Evolutionary conservation across 2,888 invertebrate species (phyloP).

Genomic region (Theodoxus fluviatilis): DNA sequence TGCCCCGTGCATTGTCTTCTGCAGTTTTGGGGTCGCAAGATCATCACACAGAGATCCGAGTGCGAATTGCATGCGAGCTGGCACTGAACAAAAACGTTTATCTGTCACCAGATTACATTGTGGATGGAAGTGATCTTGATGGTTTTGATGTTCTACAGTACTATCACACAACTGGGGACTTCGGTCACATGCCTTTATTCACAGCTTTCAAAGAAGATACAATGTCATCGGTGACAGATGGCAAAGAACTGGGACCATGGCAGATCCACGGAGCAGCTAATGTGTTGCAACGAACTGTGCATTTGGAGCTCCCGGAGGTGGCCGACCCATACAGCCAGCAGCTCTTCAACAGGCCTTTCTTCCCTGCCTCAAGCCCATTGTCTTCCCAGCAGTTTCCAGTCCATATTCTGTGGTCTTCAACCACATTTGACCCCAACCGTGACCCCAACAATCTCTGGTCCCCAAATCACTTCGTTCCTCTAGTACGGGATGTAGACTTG

Average conservation of each 20-base stretch:
- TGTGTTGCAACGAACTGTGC: background rate
- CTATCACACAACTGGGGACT: too few relatives aligned
- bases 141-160: too few relatives aligned
- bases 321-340: background rate
- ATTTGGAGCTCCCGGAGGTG: background rate
- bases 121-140: too few relatives aligned
- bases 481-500: background rate
- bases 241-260: background rate
- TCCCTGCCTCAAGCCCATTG: background rate
- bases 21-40: background rate
- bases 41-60: background rate
- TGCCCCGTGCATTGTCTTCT: background rate
- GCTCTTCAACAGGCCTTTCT: background rate
- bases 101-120: too few relatives aligned
- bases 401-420: background rate
- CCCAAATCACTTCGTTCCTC: slow-evolving; percentile 3
- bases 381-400: background rate
- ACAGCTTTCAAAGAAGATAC: too few relatives aligned
- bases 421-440: background rate
- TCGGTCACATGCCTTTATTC: too few relatives aligned
- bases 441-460: too few relatives aligned
- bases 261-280: background rate
- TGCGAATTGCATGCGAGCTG: too few relatives aligned
- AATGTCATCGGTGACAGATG: background rate
- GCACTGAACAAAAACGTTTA: too few relatives aligned